These are phyloP conservation scores for Porites australiensis DNA, from an alignment of 64 coral and sea anemone genomes.

Conservation along the genomic window DNA sequence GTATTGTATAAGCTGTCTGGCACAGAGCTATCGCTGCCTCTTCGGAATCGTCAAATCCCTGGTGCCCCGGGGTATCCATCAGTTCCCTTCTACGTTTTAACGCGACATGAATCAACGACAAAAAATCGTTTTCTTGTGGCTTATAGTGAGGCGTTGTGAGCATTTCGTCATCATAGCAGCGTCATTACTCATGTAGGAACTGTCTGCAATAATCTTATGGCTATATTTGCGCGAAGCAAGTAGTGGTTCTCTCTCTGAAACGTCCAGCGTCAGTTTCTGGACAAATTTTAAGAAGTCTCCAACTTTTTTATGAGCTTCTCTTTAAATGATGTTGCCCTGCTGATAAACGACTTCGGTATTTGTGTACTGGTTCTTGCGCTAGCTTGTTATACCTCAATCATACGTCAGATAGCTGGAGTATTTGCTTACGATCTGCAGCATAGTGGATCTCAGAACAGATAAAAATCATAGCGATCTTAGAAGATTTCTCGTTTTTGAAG, in stretches of 20 bases:
- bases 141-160: conserved; percentile 10
- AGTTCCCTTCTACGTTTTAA: conserved; percentile 15
- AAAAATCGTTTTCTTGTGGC: conserved; percentile 23
- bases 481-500: too few species aligned
- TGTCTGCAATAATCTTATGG: not conserved
- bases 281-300: not conserved
- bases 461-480: too few species aligned
- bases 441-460: too few species aligned
- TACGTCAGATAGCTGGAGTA: conserved; percentile 26
- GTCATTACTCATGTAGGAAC: not conserved
- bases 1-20: too few species aligned
- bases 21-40: too few species aligned
- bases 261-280: not conserved
- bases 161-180: not conserved
- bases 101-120: conserved; percentile 36
- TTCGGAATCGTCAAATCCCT: too few species aligned
- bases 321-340: conserved; percentile 23
- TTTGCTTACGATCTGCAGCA: not conserved
- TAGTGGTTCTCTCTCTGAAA: not conserved
- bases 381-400: conserved; percentile 3
- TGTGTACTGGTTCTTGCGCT: not conserved
- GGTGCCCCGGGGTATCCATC: not conserved
- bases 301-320: not conserved
- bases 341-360: conserved; percentile 34
- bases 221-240: too few species aligned